phyloP scores from a whole-genome alignment of 2,888 invertebrate genomes.

The Cacoxenus indagator region DNA sequence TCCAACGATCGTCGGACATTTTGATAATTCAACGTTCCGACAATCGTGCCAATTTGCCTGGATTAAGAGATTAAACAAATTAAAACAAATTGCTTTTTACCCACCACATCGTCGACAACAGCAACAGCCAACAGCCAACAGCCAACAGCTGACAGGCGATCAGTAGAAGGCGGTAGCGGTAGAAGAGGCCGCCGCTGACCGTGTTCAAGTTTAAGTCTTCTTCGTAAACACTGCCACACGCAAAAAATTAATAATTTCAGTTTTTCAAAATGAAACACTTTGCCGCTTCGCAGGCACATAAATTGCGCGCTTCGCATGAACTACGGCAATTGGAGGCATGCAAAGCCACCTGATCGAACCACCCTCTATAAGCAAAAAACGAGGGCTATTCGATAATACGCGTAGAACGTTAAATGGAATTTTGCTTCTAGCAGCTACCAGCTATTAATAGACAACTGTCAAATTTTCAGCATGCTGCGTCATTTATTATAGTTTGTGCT shows the following conservation, averaged over 20 bases:
- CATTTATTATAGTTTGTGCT: no score
- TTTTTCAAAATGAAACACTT: not conserved
- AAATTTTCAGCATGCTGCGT: no score
- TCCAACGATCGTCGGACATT: constrained; percentile 45
- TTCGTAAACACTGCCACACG: not conserved
- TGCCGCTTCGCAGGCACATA: not conserved
- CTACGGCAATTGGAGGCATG: no score
- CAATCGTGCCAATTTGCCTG: constrained; percentile 24
- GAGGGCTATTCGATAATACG: no score
- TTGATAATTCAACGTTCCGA: not conserved
- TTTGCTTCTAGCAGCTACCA: no score
- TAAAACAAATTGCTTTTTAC: constrained; percentile 66
- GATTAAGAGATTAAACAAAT: constrained; percentile 67
- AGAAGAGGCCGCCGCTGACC: not conserved
- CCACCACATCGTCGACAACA: constrained; percentile 46
- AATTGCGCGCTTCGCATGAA: not conserved
- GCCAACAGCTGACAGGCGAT: not conserved
- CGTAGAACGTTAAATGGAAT: no score
- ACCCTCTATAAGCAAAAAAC: no score
- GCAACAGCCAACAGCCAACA: not conserved
- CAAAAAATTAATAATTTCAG: constrained; percentile 9
- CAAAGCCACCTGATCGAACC: no score
- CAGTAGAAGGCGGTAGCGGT: not conserved
- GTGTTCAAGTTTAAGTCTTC: not conserved
- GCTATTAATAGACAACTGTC: no score